These are phyloP conservation scores for Enteromius trimaculatus DNA, from an alignment of 2,797 vertebrate species.

Conservation along the genomic window DNA sequence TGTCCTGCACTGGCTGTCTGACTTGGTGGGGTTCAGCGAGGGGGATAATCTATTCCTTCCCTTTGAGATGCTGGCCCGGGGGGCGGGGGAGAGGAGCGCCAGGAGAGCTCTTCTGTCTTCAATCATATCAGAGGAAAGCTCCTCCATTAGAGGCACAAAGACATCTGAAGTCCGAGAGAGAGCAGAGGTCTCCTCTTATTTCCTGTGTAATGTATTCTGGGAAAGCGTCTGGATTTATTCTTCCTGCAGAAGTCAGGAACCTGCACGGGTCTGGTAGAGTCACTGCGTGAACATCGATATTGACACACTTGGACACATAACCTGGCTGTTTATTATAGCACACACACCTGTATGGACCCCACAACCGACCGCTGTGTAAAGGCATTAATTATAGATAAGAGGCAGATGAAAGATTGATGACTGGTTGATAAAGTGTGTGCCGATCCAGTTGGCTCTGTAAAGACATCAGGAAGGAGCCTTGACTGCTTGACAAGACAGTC, in stretches of 20 bases:
- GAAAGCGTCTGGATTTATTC: slow-evolving; percentile 62
- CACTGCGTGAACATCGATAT: slow-evolving; percentile 24
- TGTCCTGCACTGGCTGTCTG: slow-evolving; percentile 58
- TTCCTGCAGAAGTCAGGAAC: slow-evolving; percentile 45
- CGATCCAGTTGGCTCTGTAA: slow-evolving; percentile 45
- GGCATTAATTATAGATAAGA: slow-evolving; percentile 65
- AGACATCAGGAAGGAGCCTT: slow-evolving; percentile 52
- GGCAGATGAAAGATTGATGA: slow-evolving; percentile 64
- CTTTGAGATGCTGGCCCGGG: slow-evolving; percentile 63
- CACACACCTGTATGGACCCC: slow-evolving; percentile 57
- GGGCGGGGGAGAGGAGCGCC: slow-evolving; percentile 54
- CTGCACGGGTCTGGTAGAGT: slow-evolving; percentile 40
- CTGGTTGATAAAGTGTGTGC: slow-evolving; percentile 57
- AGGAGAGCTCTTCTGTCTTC: slow-evolving; percentile 64
- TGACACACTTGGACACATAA: slow-evolving; percentile 36
- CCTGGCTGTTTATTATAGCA: slow-evolving; percentile 35
- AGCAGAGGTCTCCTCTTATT: slow-evolving; percentile 62
- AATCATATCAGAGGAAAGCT: slow-evolving; percentile 64
- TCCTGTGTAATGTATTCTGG: slow-evolving; percentile 63
- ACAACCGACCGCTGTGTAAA: slow-evolving; percentile 55
- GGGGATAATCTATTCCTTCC: slow-evolving; percentile 65
- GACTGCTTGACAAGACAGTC: slow-evolving; percentile 49
- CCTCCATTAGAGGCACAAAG: slow-evolving; percentile 65
- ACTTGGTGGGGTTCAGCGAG: slow-evolving; percentile 61
- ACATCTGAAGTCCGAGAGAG: slow-evolving; percentile 61